Evolutionary conservation across 2,888 invertebrate species (phyloP), one percentile per base, ranked within the genome.

Genomic region (Lithophane socia): DNA sequence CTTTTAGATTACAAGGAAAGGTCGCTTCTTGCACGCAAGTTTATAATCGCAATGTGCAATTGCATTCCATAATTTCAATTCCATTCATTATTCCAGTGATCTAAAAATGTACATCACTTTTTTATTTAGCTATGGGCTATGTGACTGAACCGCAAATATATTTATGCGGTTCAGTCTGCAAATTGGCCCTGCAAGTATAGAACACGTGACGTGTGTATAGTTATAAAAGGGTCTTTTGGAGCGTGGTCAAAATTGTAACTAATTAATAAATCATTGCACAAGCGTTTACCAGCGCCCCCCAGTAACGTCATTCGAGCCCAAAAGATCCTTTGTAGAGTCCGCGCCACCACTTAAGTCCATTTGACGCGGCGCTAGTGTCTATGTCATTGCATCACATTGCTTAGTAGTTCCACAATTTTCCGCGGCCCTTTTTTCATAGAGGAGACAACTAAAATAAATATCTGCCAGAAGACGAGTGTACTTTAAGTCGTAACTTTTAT

Each of bases 11-110:
- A 52, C n/a, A 29, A 24, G 18, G 7, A 61, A 66, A 61, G 49
- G 49, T 58, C 56, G 29, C 13, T 67, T 52, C 8, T 8, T 44
- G 49, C 80, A 64, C 42, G 56, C 61, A 16, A 72, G 24, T 29
- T 71, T 56, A n/a, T 54, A 77, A 71, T 71, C 56, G 42, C 42
- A 29, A 49, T 49, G 63, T 64, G 37, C 16, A 56, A 44, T 47
- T 37, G 3, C n/a, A 61, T 67, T 73, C 5, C 12, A 9, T 12
- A 37, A 37, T 37, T 37, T n/a, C n/a, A n/a, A n/a, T n/a, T n/a
- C n/a, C n/a, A n/a, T n/a, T n/a, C n/a, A 44, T 44, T 13, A 37
- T 21, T 37, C 47, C 3, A 18, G 9, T 47, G 9, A 16, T 47
- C 16, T 2, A 16, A 56, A 70, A 29, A 56, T n/a, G 2, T 16